phyloP scores from a whole-genome alignment of 2,888 invertebrate species.

The Gisinianus flammeolus region DNA sequence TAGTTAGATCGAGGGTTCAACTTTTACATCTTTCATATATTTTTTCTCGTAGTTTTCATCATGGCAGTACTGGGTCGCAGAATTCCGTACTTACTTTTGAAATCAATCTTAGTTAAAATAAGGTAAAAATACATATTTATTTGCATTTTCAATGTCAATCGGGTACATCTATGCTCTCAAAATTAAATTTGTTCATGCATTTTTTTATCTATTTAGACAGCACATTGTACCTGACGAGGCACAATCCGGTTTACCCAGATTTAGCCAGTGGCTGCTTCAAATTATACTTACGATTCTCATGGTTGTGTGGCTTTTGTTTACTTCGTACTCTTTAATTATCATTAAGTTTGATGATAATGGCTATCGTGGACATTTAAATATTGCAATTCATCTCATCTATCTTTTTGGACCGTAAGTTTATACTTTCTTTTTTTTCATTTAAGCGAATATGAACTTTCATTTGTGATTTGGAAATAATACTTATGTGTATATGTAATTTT shows the following conservation, averaged over 20 bases:
- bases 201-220: too few relatives aligned
- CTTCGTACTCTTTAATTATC: constrained; percentile 28
- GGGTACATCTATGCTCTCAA: too few relatives aligned
- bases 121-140: too few relatives aligned
- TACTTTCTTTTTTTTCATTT: not conserved
- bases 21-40: too few relatives aligned
- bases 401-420: constrained; percentile 55
- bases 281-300: constrained; percentile 46
- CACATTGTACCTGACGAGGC: too few relatives aligned
- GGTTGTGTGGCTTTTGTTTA: constrained; percentile 39
- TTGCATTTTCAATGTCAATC: too few relatives aligned
- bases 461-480: too few relatives aligned
- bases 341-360: constrained; percentile 29
- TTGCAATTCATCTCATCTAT: constrained; percentile 49
- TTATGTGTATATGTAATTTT: too few relatives aligned
- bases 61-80: constrained; percentile 79
- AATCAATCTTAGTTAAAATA: too few relatives aligned
- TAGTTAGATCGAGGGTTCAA: too few relatives aligned
- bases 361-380: constrained; percentile 25
- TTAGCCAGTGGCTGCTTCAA: constrained; percentile 61
- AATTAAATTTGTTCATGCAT: too few relatives aligned
- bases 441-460: not conserved
- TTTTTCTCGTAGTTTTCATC: constrained; percentile 86
- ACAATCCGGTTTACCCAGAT: constrained; percentile 65
- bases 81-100: constrained; percentile 72